These are phyloP conservation scores for Strigamia crassipes DNA, from an alignment of 2,888 invertebrate genomes.

Conservation along the genomic window DNA sequence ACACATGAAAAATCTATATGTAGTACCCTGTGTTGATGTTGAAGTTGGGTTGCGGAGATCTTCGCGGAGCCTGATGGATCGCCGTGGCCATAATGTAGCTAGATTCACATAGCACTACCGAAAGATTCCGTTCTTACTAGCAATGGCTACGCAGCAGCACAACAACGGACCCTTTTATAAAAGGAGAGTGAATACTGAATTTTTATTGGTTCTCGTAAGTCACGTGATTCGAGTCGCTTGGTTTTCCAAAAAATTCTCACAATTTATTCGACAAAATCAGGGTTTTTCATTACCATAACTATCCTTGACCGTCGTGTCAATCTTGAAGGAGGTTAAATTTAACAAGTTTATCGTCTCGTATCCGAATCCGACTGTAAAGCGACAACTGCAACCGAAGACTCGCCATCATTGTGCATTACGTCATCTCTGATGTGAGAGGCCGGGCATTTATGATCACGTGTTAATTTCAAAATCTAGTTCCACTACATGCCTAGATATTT, in stretches of 20 bases:
- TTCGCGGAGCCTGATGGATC: constrained; percentile 62
- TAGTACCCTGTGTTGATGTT: constrained; percentile 61
- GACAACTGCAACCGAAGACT: not conserved
- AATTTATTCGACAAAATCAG: not conserved
- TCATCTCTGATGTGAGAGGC: not conserved
- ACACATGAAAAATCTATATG: constrained; percentile 56
- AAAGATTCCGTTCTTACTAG: constrained; percentile 45
- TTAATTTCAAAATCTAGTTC: not conserved
- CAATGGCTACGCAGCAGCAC: constrained; percentile 48
- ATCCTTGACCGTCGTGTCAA: not conserved
- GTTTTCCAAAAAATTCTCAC: constrained; percentile 41
- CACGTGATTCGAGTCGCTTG: constrained; percentile 41
- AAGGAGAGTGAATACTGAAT: not conserved
- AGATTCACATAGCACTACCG: constrained; percentile 53
- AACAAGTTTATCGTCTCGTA: not conserved
- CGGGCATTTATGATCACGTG: constrained; percentile 16
- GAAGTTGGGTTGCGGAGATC: constrained; percentile 60
- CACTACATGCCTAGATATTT: not conserved
- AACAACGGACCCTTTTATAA: constrained; percentile 48
- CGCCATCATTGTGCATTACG: not conserved
- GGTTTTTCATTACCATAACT: constrained; percentile 20
- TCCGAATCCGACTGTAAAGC: not conserved
- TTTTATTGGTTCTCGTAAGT: constrained; percentile 45
- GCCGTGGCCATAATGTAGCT: constrained; percentile 63
- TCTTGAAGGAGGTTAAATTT: not conserved